A percentile compares a stretch with the other conserved stretches of the same genome.
Conservation (phyloP, 2,888 invertebrate genomes). For the Dendrolimus pini region DNA sequence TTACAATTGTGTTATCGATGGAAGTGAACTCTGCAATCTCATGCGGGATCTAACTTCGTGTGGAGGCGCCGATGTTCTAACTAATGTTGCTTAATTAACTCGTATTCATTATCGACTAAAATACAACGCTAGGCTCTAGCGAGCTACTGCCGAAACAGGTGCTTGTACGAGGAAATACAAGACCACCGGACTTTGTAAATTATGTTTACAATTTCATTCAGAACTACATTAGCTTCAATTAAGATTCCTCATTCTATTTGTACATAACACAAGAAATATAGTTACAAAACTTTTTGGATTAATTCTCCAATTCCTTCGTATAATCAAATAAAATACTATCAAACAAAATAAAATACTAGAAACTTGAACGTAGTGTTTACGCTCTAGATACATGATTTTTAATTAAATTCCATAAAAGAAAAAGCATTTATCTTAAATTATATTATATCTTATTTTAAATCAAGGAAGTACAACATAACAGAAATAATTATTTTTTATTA, state of each 20-base stretch:
- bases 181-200: conserved; percentile 28
- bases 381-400: no score
- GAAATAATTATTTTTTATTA: no score
- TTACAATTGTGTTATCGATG: conserved; percentile 38
- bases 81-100: conserved; percentile 74
- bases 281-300: no score
- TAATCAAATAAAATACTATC: no score
- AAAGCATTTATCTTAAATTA: no score
- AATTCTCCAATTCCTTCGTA: no score
- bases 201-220: conserved; percentile 23
- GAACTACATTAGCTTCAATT: conserved; percentile 16
- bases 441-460: no score
- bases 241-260: conserved; percentile 6
- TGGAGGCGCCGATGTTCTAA: conserved; percentile 64
- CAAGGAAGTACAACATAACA: no score
- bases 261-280: no score
- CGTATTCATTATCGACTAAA: conserved; percentile 64
- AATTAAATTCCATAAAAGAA: no score
- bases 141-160: conserved; percentile 37
- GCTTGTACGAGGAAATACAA: conserved; percentile 28
- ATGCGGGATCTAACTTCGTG: conserved; percentile 57
- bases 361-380: no score
- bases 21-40: conserved; percentile 45
- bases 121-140: conserved; percentile 45
- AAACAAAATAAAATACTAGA: no score